Evolutionary conservation across 2,888 invertebrate species (phyloP).

Genomic region (Lasioglossum malachurum): DNA sequence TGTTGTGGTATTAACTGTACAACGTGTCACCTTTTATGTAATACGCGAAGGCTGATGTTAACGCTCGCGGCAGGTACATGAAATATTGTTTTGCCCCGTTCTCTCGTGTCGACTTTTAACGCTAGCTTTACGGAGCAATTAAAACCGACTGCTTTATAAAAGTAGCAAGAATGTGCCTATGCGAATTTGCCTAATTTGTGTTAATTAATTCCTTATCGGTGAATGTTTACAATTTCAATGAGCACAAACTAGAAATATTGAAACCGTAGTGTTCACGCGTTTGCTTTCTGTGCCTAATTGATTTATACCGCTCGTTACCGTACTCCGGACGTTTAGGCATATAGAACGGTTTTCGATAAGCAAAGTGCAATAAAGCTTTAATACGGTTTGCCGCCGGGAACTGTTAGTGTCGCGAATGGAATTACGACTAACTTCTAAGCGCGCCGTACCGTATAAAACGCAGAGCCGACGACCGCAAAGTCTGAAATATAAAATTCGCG

Average conservation of each 20-base stretch:
- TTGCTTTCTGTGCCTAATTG: neutral
- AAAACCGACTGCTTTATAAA: too few species aligned
- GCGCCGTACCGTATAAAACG: neutral
- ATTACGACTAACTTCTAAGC: neutral
- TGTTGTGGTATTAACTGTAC: neutral
- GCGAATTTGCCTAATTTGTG: too few species aligned
- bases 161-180: too few species aligned
- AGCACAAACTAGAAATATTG: too few species aligned
- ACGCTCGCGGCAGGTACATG: neutral
- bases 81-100: neutral
- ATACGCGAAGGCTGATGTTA: neutral
- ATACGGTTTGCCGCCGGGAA: neutral
- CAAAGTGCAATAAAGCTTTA: neutral
- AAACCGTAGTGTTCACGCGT: neutral
- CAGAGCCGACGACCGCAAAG: neutral
- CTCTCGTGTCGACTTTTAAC: neutral
- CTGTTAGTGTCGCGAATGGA: neutral
- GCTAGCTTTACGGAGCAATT: too few species aligned
- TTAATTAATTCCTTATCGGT: too few species aligned
- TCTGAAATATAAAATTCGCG: neutral
- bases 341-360: neutral
- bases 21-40: neutral
- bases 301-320: neutral
- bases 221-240: too few species aligned
- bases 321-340: neutral